These are phyloP conservation scores for Sycophila sp. DNA, from an alignment of 1,140 invertebrate genomes.

Conservation along the genomic window DNA sequence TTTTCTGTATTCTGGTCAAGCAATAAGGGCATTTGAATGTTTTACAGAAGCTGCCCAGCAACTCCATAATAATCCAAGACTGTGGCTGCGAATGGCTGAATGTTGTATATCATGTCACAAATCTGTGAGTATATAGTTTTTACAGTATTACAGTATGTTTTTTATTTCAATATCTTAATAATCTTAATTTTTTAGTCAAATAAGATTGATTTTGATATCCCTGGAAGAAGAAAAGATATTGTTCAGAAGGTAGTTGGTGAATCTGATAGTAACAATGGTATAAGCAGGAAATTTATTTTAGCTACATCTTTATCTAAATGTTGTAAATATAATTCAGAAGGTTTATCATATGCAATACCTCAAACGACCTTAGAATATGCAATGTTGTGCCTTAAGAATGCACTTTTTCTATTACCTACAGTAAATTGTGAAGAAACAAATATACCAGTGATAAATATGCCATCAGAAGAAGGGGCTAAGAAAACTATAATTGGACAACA, in stretches of 20 bases:
- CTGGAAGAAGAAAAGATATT: conserved; percentile 71
- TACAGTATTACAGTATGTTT: conserved; percentile 18
- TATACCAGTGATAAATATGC: conserved; percentile 40
- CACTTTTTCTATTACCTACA: conserved; percentile 71
- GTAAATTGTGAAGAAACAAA: conserved; percentile 48
- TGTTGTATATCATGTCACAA: conserved; percentile 84
- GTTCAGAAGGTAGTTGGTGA: conserved; percentile 69
- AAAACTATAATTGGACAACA: conserved; percentile 24
- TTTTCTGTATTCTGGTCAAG: conserved; percentile 82
- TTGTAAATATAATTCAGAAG: conserved; percentile 69
- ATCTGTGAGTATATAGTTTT: conserved; percentile 64
- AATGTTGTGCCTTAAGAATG: conserved; percentile 87
- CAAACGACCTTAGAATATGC: conserved; percentile 91
- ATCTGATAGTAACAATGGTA: conserved; percentile 65
- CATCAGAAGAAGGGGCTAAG: conserved; percentile 19
- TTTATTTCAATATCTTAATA: conserved; percentile 12
- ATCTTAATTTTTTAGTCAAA: conserved; percentile 67
- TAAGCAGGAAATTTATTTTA: conserved; percentile 75
- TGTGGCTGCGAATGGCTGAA: conserved; percentile 94
- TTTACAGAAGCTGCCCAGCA: conserved; percentile 87
- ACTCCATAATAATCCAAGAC: conserved; percentile 86
- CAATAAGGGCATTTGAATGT: conserved; percentile 89
- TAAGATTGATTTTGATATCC: conserved; percentile 73
- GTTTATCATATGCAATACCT: conserved; percentile 83
- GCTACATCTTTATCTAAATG: conserved; percentile 69